These are phyloP conservation scores for Corythornis madagascariensis DNA, from an alignment of 2,113 vertebrate genomes.

Conservation along the genomic window DNA sequence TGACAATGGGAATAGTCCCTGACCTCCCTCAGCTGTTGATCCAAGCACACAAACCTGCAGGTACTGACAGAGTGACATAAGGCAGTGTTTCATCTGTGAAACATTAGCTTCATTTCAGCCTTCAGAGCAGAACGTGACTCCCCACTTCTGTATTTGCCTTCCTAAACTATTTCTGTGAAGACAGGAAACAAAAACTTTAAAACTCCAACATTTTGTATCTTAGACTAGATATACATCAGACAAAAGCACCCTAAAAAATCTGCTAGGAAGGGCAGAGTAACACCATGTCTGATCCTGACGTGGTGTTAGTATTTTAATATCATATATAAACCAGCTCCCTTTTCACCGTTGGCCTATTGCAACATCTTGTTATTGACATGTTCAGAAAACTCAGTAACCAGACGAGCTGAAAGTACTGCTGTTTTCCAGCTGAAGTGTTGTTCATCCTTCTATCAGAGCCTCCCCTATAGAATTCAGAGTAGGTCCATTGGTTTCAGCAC, in stretches of 20 bases:
- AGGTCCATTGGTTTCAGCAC: not conserved
- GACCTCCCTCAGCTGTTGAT: not conserved
- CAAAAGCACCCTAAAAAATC: not conserved
- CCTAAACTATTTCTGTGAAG: not conserved
- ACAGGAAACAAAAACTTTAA: not conserved
- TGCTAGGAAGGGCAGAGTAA: not conserved
- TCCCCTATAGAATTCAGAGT: not conserved
- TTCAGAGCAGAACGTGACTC: not conserved
- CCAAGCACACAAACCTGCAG: not conserved
- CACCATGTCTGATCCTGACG: not conserved
- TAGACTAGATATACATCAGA: not conserved
- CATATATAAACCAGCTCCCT: not conserved
- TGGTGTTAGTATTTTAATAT: not conserved
- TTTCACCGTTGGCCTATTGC: not conserved
- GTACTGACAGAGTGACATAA: not conserved
- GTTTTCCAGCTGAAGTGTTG: not conserved
- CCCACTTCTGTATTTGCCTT: not conserved
- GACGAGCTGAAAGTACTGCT: not conserved
- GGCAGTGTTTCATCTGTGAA: not conserved
- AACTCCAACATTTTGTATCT: not conserved
- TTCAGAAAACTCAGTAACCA: not conserved
- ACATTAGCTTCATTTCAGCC: not conserved
- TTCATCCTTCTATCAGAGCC: not conserved
- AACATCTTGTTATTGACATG: not conserved
- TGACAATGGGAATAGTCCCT: not conserved